Conservation (phyloP, 2,113 vertebrate species). For the Girardinichthys multiradiatus region DNA sequence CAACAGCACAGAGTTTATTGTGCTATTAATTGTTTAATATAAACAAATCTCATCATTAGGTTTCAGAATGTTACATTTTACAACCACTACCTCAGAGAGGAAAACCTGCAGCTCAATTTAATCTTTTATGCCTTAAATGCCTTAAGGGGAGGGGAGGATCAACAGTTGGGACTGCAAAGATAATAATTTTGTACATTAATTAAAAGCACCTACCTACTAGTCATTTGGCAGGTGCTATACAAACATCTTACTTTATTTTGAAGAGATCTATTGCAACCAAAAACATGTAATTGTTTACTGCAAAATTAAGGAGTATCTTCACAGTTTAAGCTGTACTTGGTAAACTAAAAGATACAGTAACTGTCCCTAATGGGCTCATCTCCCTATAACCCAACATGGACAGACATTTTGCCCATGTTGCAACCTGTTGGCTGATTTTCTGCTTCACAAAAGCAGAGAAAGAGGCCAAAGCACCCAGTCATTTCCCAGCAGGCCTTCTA, state of each 20-base stretch:
- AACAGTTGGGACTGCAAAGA: too few species aligned
- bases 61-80: too few species aligned
- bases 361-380: slow-evolving; percentile 4
- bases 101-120: too few species aligned
- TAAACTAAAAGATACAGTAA: slow-evolving; percentile 8
- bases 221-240: neutral
- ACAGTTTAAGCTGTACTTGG: neutral
- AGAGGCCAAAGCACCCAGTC: slow-evolving; percentile 58
- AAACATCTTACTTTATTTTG: neutral
- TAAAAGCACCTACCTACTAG: too few species aligned
- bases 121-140: too few species aligned
- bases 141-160: too few species aligned
- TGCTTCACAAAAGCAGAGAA: slow-evolving; percentile 42
- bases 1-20: too few species aligned
- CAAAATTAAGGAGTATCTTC: neutral
- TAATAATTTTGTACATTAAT: too few species aligned
- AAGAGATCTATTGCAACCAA: neutral
- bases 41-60: too few species aligned
- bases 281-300: neutral
- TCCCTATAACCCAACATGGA: neutral
- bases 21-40: too few species aligned
- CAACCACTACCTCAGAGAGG: too few species aligned
- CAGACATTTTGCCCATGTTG: slow-evolving; percentile 8
- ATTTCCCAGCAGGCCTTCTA: slow-evolving; percentile 68
- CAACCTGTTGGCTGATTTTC: slow-evolving; percentile 47